Conservation (phyloP, 2,113 vertebrate genomes). For the Leptocoma aspasia region DNA sequence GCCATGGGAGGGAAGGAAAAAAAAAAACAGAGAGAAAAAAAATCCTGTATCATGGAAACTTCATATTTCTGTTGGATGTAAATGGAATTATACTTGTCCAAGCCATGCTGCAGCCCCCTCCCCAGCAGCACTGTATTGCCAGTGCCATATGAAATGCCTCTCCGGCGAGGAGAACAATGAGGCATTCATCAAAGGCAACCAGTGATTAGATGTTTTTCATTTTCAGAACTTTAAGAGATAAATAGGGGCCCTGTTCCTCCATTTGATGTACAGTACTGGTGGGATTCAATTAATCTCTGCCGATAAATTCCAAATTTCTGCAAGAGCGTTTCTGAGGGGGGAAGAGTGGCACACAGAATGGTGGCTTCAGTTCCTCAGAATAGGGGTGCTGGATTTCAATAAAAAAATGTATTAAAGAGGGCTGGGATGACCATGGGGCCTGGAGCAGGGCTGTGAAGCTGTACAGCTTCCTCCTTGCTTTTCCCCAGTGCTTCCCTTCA, state of each 20-base stretch:
- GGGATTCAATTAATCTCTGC: conserved; percentile 65
- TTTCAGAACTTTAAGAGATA: conserved; percentile 68
- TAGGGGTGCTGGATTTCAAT: background rate
- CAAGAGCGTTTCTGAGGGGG: background rate
- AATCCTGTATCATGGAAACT: background rate
- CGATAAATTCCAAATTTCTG: conserved; percentile 51
- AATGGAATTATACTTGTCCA: conserved; percentile 34
- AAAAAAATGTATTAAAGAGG: background rate
- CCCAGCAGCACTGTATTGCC: conserved; percentile 24
- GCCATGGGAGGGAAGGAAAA: background rate
- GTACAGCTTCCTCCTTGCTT: background rate
- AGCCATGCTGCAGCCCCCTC: background rate
- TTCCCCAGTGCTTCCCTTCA: background rate
- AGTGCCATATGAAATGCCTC: conserved; percentile 62
- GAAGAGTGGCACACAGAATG: background rate
- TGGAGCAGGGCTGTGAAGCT: background rate
- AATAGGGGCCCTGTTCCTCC: conserved; percentile 62
- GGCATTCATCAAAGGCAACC: conserved; percentile 64
- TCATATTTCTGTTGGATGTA: conserved; percentile 3
- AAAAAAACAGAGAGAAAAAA: background rate
- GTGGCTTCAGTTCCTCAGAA: background rate
- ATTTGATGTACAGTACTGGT: conserved; percentile 62
- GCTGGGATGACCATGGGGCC: background rate
- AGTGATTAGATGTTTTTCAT: conserved; percentile 69
- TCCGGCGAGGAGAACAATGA: conserved; percentile 55